Base-by-base conservation (phyloP, 2,888 invertebrate genomes). In the Thera britannica region DNA sequence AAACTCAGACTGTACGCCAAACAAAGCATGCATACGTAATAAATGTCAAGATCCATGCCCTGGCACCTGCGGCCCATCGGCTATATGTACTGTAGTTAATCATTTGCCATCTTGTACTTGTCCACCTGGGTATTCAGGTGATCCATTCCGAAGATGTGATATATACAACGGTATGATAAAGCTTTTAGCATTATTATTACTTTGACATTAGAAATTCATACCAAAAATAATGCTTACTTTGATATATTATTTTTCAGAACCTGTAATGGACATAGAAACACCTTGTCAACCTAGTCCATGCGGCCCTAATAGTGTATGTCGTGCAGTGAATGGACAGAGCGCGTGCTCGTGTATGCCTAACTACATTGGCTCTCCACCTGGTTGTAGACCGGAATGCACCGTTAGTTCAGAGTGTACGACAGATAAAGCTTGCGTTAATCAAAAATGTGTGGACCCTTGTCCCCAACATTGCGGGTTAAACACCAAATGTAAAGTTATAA, bases 41-140 rank as follows among this genome's bases (percentile, higher is more conserved):
- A 96, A 96, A 88, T 97, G 97, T 83, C 93, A 94, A 80, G 96
- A 97, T 86, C 97, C 97, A 41, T 97, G 97, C 77, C 96, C 96
- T 7, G 97, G 97, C 68, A 96, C 95, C 11, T 97, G 97, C 83
- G 97, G 96, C 4, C 94, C 95, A 71, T 95, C 96, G 80, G 96
- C 97, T 6, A 90, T 95, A 34, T 97, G 97, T 83, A 94, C 94
- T 77, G 96, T 96, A 46, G 94, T 96, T 8, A 96, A 96, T 75
- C 96, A 97, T 88, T 84, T 97, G 78, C 96, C 96, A 52, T 90
- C 94, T 59, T 96, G 97, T 83, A 95, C 94, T 57, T 97, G 97
- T 82, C 86, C 94, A 9, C 84, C 88, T 69, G 96, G 96, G 55
- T 97, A 95, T 81, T 95, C 95, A 41, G 97, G 97, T 55, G 96